Conservation (phyloP, 2,113 vertebrate genomes). For the Cryptoleucopteryx plumbea region DNA sequence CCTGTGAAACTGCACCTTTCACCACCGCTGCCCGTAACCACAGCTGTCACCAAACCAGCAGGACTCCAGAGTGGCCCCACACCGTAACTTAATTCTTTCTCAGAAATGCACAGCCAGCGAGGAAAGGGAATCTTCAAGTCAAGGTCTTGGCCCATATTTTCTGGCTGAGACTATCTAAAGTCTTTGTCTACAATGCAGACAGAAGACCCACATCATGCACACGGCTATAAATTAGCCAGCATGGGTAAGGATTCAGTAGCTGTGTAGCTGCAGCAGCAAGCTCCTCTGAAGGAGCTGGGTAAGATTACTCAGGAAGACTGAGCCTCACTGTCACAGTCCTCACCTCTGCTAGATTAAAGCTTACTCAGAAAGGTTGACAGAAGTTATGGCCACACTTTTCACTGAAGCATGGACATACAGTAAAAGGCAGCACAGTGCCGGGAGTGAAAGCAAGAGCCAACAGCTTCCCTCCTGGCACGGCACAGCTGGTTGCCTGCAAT, state of each 20-base stretch:
- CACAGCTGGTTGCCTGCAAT: neutral
- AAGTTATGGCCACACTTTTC: neutral
- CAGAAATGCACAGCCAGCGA: neutral
- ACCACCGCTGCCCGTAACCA: neutral
- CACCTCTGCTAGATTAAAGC: neutral
- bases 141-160: neutral
- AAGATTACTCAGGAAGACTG: neutral
- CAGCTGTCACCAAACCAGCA: neutral
- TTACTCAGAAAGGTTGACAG: neutral
- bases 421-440: neutral
- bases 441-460: neutral
- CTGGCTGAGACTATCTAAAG: neutral
- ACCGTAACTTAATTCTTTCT: neutral
- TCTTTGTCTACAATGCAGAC: neutral
- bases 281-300: neutral
- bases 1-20: neutral
- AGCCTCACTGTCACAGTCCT: neutral
- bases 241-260: neutral
- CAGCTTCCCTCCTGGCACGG: neutral
- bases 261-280: neutral
- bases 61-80: neutral
- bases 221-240: rapidly evolving
- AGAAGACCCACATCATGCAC: neutral
- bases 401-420: neutral
- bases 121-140: neutral